Evolutionary conservation across 1,140 invertebrate species (phyloP).

Genomic region (Lepidostoma basale): DNA sequence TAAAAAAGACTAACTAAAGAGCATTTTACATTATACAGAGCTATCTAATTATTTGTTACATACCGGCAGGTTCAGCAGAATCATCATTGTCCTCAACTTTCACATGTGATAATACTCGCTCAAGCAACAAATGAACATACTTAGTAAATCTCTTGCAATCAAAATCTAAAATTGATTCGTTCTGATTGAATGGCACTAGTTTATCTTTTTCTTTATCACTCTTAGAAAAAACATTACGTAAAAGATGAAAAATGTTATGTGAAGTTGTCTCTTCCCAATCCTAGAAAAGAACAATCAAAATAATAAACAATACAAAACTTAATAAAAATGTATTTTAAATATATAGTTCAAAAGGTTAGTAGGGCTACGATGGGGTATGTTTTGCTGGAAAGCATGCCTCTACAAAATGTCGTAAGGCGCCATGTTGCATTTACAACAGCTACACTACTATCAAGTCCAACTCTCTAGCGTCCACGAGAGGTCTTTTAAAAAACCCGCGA

Average conservation of each 20-base stretch:
- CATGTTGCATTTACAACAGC: too few species aligned
- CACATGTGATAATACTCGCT: conserved; percentile 25
- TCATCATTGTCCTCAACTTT: not conserved
- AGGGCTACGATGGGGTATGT: too few species aligned
- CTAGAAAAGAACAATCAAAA: conserved; percentile 50
- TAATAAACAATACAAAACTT: not conserved
- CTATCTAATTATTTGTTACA: too few species aligned
- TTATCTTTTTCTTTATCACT: conserved; percentile 54
- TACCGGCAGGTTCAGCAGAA: not conserved
- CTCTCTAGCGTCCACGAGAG: too few species aligned
- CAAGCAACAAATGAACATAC: conserved; percentile 31
- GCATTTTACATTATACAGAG: too few species aligned
- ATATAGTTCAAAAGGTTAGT: too few species aligned
- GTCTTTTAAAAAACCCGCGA: too few species aligned
- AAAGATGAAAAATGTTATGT: conserved; percentile 60
- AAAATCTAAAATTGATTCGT: conserved; percentile 19
- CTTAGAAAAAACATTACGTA: conserved; percentile 60
- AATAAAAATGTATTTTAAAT: not conserved
- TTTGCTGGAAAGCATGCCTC: too few species aligned
- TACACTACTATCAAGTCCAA: too few species aligned
- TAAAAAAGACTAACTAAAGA: not conserved
- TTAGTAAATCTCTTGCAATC: conserved; percentile 35
- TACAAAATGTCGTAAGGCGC: too few species aligned
- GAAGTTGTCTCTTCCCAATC: conserved; percentile 68
- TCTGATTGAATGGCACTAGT: conserved; percentile 29